Evolutionary conservation across 2,888 invertebrate genomes (phyloP).

Genomic region (Leptothorax acervorum): DNA sequence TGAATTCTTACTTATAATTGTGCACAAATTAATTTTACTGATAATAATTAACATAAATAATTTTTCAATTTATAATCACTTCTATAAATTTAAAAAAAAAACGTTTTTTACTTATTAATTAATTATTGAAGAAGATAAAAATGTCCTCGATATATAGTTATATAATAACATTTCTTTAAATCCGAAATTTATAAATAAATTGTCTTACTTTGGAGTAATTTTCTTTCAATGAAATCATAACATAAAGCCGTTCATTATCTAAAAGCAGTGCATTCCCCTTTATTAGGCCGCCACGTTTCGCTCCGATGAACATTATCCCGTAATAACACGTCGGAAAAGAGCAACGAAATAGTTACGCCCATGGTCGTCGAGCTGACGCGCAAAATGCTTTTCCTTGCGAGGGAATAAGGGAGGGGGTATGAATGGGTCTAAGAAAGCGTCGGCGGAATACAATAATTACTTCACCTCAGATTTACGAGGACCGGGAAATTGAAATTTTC

Average conservation of each 20-base stretch:
- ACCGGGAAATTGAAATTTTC: conserved; percentile 84
- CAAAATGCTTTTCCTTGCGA: conserved; percentile 76
- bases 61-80: not conserved
- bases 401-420: conserved; percentile 70
- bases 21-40: not conserved
- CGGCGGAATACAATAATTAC: conserved; percentile 84
- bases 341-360: conserved; percentile 76
- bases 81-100: not conserved
- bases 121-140: not conserved
- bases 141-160: not conserved
- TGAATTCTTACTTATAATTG: not conserved
- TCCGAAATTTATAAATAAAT: not conserved
- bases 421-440: conserved; percentile 82
- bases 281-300: conserved; percentile 43
- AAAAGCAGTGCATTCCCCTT: conserved; percentile 40
- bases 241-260: conserved; percentile 39
- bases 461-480: conserved; percentile 84
- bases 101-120: not conserved
- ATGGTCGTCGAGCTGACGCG: conserved; percentile 82
- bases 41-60: conserved; percentile 1
- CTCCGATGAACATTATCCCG: conserved; percentile 41
- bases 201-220: not conserved
- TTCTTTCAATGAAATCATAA: conserved; percentile 32
- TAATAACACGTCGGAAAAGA: conserved; percentile 73
- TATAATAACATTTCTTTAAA: not conserved